Base-by-base conservation (phyloP, 2,888 invertebrate genomes). In the Meandrusa payeni region DNA sequence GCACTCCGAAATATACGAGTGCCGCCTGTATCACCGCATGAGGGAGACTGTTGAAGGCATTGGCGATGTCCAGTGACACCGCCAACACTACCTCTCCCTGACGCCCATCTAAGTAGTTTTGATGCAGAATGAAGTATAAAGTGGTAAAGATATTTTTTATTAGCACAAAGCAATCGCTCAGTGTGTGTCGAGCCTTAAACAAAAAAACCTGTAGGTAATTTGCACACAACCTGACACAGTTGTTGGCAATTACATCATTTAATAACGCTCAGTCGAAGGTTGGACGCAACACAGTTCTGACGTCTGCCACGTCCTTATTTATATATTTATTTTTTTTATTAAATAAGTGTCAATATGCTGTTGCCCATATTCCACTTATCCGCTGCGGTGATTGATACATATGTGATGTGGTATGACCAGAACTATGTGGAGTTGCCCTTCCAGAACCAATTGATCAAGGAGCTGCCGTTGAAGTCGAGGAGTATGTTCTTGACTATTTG, bases 371-470 rank as follows among this genome's bases (percentile, higher is more conserved):
- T 76, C 39, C 82, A 83, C 54, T 51, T 67, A 12, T 53, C 58
- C 0, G 73, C 72, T 1, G 53, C 65, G 1, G 38, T 54, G 3
- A 40, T 79, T 1, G 69, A 82, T 51, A 39, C 53, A 0, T 81
- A 52, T 40, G 46, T 76, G 1, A 33, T 82, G 46, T 76, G 73
- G 66, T 80, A 77, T 43, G 83, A 83, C 42, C 72, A 81, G 41
- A 56, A 43, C 5, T 77, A 75, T 50, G 56, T 83, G 38, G 66
- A 76, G 0, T 19, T 82, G 1, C 76, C 78, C 0, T 66, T 70
- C 5, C 64, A 72, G 0, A 44, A 54, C 1, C 60, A 69, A 31
- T 61, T 63, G 2, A 51, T 74, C 11, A 64, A 52, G 6, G 40
- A 50, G 4, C 56, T 79, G 38, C 77, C 78, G 0, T 52, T 75